phyloP scores from a whole-genome alignment of 2,888 invertebrate genomes.

The Zelleria hepariella region DNA sequence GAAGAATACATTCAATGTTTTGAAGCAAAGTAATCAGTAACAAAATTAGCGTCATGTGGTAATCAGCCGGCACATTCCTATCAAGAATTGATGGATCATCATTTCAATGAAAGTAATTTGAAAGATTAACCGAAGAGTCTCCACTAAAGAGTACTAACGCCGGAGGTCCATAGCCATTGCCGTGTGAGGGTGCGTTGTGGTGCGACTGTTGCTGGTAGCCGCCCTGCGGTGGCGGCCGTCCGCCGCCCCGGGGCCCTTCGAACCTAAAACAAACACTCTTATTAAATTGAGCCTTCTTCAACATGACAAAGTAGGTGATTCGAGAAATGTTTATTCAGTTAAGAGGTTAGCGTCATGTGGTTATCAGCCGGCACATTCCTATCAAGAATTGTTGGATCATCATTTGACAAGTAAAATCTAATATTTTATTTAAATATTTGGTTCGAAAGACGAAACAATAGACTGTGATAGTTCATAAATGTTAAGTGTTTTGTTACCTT shows the following conservation, averaged over 20 bases:
- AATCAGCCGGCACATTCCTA: slow-evolving; percentile 72
- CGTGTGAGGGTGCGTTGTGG: background rate
- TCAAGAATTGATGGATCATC: slow-evolving; percentile 59
- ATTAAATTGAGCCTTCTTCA: background rate
- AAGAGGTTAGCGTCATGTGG: slow-evolving; percentile 50
- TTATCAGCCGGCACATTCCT: slow-evolving; percentile 72
- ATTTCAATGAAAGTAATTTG: slow-evolving; percentile 17
- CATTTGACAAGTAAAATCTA: slow-evolving; percentile 21
- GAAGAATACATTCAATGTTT: background rate
- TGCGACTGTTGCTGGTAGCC: background rate
- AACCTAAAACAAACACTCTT: background rate
- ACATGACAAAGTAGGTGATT: too few relatives aligned
- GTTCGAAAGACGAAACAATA: too few relatives aligned
- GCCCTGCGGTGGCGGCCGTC: background rate
- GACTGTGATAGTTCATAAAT: too few relatives aligned
- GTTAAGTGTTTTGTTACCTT: too few relatives aligned
- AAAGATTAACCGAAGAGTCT: background rate
- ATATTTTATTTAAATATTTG: too few relatives aligned
- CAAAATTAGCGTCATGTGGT: slow-evolving; percentile 53
- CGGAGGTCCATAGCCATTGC: slow-evolving; percentile 1
- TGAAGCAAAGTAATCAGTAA: slow-evolving; percentile 27
- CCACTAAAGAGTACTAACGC: background rate
- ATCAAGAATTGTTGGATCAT: slow-evolving; percentile 61
- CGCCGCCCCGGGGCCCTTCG: background rate
- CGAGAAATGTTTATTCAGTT: background rate